These are phyloP conservation scores for Xenops minutus DNA, from an alignment of 2,797 vertebrate genomes.

Conservation along the genomic window DNA sequence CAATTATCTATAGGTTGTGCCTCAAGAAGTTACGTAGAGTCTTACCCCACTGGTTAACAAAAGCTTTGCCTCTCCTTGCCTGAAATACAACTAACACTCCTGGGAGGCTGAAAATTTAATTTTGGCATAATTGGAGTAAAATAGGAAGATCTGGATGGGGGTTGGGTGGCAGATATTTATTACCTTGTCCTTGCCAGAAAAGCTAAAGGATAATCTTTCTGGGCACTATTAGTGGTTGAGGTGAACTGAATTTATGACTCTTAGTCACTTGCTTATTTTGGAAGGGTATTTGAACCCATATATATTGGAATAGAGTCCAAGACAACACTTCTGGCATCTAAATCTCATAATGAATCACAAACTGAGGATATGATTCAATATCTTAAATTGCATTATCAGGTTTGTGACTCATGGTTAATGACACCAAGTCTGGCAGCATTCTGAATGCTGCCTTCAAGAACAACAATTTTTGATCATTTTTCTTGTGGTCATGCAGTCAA, in stretches of 20 bases:
- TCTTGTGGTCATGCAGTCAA: neutral
- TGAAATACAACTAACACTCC: neutral
- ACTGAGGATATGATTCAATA: slow-evolving; percentile 30
- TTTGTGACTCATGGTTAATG: slow-evolving; percentile 28
- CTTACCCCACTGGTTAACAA: neutral
- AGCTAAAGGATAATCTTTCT: neutral
- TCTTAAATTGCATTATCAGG: slow-evolving; percentile 20
- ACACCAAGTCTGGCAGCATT: neutral
- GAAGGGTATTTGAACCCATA: slow-evolving; percentile 15
- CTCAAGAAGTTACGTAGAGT: neutral
- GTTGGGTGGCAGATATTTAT: neutral
- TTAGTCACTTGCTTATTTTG: slow-evolving; percentile 39
- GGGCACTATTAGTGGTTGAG: neutral
- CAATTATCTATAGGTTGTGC: neutral
- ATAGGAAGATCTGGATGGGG: neutral
- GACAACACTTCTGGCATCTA: neutral
- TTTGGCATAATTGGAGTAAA: neutral
- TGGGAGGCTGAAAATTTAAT: neutral
- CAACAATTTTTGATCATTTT: neutral
- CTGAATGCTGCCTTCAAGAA: neutral
- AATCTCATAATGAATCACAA: slow-evolving; percentile 23
- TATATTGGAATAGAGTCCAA: neutral
- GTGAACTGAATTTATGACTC: slow-evolving; percentile 20
- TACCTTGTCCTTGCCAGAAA: neutral
- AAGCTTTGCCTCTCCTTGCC: neutral